Evolutionary conservation across 2,888 invertebrate species (phyloP).

Genomic region (Parnassius apollo): DNA sequence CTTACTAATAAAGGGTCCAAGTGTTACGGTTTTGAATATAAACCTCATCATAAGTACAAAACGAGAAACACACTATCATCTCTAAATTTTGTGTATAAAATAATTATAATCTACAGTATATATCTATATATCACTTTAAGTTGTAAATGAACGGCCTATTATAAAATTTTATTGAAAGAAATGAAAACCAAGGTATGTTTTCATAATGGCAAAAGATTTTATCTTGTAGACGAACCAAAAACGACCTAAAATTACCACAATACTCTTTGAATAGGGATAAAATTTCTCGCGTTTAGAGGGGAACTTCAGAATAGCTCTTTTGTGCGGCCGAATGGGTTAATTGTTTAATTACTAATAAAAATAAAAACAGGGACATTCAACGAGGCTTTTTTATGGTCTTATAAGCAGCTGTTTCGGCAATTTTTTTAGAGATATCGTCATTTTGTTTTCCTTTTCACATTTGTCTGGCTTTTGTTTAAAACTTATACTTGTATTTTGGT

Average conservation of each 20-base stretch:
- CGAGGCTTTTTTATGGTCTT: constrained; percentile 36
- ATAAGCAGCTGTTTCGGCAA: constrained; percentile 35
- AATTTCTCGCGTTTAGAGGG: constrained; percentile 66
- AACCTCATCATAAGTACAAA: no score
- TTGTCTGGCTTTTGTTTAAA: constrained; percentile 1
- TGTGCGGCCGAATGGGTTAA: constrained; percentile 70
- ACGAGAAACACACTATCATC: no score
- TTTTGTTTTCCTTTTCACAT: constrained; percentile 23
- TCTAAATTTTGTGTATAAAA: no score
- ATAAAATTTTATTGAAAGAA: neutral
- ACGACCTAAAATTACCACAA: constrained; percentile 65
- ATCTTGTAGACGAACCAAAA: constrained; percentile 46
- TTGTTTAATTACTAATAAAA: constrained; percentile 80
- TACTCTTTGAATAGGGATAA: constrained; percentile 67
- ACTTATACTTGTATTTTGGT: no score
- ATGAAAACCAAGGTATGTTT: constrained; percentile 24
- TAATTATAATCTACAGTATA: neutral
- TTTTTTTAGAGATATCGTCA: constrained; percentile 22
- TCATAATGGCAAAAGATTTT: constrained; percentile 45
- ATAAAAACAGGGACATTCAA: constrained; percentile 62
- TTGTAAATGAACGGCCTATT: neutral
- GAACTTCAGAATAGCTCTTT: constrained; percentile 55
- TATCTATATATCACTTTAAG: neutral
- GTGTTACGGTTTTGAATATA: no score
- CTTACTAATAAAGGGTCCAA: no score